A percentile compares a stretch with the other conserved stretches of the same genome.
Evolutionary conservation across 1,140 invertebrate genomes (phyloP).

Genomic region (Hirudo medicinalis): DNA sequence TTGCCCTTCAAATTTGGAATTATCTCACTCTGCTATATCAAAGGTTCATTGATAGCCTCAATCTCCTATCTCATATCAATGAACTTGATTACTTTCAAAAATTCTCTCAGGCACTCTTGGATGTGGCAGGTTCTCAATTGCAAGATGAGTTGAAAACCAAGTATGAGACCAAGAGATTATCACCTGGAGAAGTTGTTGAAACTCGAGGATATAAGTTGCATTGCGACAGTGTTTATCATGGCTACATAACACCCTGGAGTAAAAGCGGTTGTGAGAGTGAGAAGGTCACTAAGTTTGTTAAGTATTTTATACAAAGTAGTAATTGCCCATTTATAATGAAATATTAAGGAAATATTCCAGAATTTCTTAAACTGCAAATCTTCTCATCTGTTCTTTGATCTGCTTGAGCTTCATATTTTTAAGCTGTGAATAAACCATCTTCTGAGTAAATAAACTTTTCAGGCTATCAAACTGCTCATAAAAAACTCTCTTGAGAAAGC

Average conservation of each 20-base stretch:
- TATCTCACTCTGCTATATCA: too few relatives aligned
- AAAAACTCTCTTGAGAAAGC: conserved; percentile 9
- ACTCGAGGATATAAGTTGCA: not conserved
- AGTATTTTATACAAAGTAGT: too few relatives aligned
- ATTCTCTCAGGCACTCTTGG: not conserved
- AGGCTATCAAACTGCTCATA: not conserved
- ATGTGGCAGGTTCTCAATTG: not conserved
- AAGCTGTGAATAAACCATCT: not conserved
- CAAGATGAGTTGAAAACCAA: not conserved
- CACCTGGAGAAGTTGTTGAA: not conserved
- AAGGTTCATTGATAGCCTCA: too few relatives aligned
- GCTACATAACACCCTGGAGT: not conserved
- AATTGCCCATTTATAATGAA: too few relatives aligned
- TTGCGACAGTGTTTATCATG: not conserved
- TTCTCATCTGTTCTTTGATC: not conserved
- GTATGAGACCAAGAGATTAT: not conserved
- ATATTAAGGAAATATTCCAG: too few relatives aligned
- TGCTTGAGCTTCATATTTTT: not conserved
- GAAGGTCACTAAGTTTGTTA: not conserved
- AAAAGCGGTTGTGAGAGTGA: not conserved
- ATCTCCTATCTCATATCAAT: too few relatives aligned
- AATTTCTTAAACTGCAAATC: too few relatives aligned
- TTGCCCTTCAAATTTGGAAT: too few relatives aligned
- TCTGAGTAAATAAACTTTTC: not conserved
- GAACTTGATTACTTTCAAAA: too few relatives aligned